Conservation (phyloP, 2,797 vertebrate species). For the Pipistrellus kuhlii region DNA sequence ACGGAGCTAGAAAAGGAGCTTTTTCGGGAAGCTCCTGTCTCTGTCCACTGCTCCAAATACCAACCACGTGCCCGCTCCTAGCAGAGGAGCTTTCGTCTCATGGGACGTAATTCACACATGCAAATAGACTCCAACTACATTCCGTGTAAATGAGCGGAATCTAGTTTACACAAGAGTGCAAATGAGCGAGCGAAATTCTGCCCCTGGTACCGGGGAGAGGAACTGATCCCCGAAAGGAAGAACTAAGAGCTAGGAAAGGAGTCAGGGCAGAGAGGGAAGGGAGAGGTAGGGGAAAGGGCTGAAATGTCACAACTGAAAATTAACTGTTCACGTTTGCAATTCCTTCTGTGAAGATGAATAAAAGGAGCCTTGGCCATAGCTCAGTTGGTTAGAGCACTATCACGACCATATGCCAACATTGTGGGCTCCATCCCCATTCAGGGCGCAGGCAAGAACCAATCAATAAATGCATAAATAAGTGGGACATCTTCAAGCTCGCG, state of each 20-base stretch:
- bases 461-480: not conserved
- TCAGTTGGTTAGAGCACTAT: not conserved
- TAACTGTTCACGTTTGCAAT: not conserved
- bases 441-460: not conserved
- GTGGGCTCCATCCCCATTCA: not conserved
- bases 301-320: slow-evolving; percentile 8
- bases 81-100: not conserved
- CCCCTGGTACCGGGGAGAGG: not conserved
- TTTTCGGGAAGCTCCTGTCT: not conserved
- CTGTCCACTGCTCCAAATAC: not conserved
- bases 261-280: not conserved
- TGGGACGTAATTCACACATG: not conserved
- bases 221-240: not conserved
- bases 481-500: not conserved
- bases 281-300: not conserved
- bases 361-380: not conserved
- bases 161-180: not conserved
- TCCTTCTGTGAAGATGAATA: not conserved
- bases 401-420: not conserved
- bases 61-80: not conserved
- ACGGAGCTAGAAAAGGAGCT: not conserved
- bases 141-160: not conserved
- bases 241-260: not conserved
- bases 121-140: not conserved
- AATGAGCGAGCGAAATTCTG: not conserved